A percentile compares a stretch with the other conserved stretches of the same genome.
These are phyloP conservation scores for Sialis lutaria DNA, from an alignment of 2,888 invertebrate genomes.

Conservation along the genomic window DNA sequence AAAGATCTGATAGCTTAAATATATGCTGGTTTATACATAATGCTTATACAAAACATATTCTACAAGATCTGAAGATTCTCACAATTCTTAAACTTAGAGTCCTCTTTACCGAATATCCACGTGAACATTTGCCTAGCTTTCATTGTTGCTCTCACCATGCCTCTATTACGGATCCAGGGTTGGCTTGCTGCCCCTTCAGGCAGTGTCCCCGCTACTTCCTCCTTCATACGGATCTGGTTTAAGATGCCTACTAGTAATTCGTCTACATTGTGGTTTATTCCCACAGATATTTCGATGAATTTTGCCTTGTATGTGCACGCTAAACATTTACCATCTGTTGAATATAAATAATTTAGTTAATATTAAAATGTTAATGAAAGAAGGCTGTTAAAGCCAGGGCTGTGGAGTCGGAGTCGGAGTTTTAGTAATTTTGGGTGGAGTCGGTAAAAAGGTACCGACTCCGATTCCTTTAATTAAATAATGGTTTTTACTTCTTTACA, in stretches of 20 bases:
- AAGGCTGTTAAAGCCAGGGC: too few relatives aligned
- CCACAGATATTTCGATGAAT: slow-evolving; percentile 90
- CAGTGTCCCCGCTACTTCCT: slow-evolving; percentile 34
- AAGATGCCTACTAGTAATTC: slow-evolving; percentile 85
- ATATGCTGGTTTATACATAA: too few relatives aligned
- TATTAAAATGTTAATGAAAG: too few relatives aligned
- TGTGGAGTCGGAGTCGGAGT: too few relatives aligned
- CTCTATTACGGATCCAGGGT: slow-evolving; percentile 73
- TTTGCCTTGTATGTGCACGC: slow-evolving; percentile 84
- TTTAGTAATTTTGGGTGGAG: too few relatives aligned
- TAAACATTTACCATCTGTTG: slow-evolving; percentile 77
- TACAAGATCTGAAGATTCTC: slow-evolving; percentile 77
- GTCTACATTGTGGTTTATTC: slow-evolving; percentile 93
- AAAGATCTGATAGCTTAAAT: too few relatives aligned
- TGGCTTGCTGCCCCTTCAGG: slow-evolving; percentile 22
- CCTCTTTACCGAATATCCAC: slow-evolving; percentile 81
- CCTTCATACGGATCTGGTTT: slow-evolving; percentile 76
- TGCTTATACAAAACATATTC: slow-evolving; percentile 16
- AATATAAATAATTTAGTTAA: too few relatives aligned
- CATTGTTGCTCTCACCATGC: slow-evolving; percentile 74
- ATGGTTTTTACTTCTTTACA: too few relatives aligned
- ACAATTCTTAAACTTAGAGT: slow-evolving; percentile 81
- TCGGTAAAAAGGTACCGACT: too few relatives aligned
- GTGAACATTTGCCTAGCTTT: slow-evolving; percentile 81
- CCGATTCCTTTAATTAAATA: too few relatives aligned